phyloP scores from a whole-genome alignment of 2,113 vertebrate genomes.

The Rousettus leschenaultii region DNA sequence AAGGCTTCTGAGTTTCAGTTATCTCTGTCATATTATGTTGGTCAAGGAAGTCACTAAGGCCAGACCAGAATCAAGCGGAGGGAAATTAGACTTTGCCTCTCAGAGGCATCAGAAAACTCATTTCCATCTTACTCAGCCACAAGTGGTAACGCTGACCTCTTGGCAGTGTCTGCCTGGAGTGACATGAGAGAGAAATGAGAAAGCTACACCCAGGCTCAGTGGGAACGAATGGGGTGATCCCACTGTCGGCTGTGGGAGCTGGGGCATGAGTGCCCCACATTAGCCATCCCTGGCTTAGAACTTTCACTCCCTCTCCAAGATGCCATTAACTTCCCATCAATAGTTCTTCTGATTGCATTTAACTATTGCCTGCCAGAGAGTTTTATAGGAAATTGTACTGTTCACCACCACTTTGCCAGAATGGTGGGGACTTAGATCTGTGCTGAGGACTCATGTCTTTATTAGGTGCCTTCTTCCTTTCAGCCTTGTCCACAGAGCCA shows the following conservation, averaged over 20 bases:
- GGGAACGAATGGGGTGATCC: not conserved
- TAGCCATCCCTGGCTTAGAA: not conserved
- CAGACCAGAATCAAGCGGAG: not conserved
- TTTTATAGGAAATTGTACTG: not conserved
- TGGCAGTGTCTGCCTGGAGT: not conserved
- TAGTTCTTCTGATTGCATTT: not conserved
- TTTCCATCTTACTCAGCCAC: not conserved
- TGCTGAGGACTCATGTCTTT: fast-evolving
- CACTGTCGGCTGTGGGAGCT: fast-evolving
- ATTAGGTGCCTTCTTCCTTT: not conserved
- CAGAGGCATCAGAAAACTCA: not conserved
- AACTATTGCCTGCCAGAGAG: not conserved
- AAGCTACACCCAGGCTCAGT: not conserved
- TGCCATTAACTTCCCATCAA: not conserved
- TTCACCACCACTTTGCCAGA: not conserved
- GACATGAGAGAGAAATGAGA: not conserved
- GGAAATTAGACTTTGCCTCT: not conserved
- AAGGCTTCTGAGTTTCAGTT: not conserved
- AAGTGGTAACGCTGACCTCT: not conserved
- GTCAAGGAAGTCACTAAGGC: not conserved
- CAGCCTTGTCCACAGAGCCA: not conserved
- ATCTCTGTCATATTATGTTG: not conserved
- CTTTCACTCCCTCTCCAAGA: not conserved
- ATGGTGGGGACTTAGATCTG: not conserved
- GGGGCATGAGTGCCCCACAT: not conserved